Conservation (phyloP, 1,140 invertebrate species). For the Bombus pyrosoma region DNA sequence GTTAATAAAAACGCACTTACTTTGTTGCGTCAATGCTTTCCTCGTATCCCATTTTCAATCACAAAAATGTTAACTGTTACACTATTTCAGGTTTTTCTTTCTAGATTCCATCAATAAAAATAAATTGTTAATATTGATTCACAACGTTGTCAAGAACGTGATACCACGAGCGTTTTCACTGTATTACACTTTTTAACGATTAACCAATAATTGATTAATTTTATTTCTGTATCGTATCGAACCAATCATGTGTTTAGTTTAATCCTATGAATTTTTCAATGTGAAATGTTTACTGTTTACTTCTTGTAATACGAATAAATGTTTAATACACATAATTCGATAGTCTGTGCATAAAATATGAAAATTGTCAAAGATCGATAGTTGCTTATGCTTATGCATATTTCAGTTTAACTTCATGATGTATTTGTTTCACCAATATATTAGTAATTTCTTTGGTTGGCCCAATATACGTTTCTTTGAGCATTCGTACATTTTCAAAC, state of each 20-base stretch:
- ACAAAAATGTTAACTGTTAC: constrained; percentile 45
- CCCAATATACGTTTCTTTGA: constrained; percentile 55
- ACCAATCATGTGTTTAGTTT: constrained; percentile 22
- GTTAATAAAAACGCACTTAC: constrained; percentile 46
- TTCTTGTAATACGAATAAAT: not conserved
- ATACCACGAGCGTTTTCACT: constrained; percentile 39
- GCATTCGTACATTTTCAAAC: constrained; percentile 44
- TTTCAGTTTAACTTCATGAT: constrained; percentile 26
- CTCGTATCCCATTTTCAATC: constrained; percentile 33
- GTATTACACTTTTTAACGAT: constrained; percentile 48
- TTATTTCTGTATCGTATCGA: constrained; percentile 2
- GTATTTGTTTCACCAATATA: constrained; percentile 44
- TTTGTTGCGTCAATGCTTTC: constrained; percentile 20
- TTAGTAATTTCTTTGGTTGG: constrained; percentile 63
- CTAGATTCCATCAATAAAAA: constrained; percentile 53
- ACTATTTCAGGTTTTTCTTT: constrained; percentile 33
- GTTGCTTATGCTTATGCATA: not conserved
- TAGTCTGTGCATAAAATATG: constrained; percentile 2
- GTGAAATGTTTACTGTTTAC: constrained; percentile 17
- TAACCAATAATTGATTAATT: constrained; percentile 36
- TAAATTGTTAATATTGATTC: constrained; percentile 45
- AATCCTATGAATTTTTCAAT: constrained; percentile 21
- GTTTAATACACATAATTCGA: constrained; percentile 22
- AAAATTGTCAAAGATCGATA: not conserved
- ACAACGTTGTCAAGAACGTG: constrained; percentile 23